Evolutionary conservation across 2,113 vertebrate species (phyloP).

Genomic region (Tragelaphus buxtoni): DNA sequence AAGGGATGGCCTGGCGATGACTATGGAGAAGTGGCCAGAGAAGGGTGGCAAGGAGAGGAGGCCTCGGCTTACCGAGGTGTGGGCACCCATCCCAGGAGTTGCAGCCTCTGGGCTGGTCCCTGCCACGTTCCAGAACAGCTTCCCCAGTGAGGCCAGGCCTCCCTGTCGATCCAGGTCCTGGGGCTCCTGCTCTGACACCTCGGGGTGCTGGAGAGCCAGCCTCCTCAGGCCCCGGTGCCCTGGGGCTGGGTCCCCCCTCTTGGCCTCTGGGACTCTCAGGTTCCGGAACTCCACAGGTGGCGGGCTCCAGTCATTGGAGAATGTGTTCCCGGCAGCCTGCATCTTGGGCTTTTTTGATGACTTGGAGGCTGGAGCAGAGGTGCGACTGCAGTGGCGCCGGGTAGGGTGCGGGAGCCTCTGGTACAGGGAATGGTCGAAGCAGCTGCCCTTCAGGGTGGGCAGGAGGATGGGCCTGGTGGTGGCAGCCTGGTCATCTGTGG

Average conservation of each 20-base stretch:
- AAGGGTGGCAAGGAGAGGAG: neutral
- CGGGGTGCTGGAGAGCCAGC: fast-evolving
- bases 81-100: fast-evolving
- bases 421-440: neutral
- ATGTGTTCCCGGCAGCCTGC: neutral
- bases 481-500: neutral
- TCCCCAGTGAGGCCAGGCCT: neutral
- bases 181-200: neutral
- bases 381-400: neutral
- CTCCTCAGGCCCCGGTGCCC: neutral
- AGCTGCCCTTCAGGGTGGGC: neutral
- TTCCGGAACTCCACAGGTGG: conserved; percentile 57
- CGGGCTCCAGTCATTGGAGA: conserved; percentile 63
- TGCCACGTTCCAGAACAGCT: neutral
- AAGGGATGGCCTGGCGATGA: neutral
- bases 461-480: neutral
- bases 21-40: neutral
- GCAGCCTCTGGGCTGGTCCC: neutral
- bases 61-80: neutral
- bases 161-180: neutral
- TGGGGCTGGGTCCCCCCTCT: fast-evolving
- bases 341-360: neutral
- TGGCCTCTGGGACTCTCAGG: fast-evolving
- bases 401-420: neutral
- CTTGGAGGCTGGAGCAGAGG: neutral